phyloP scores from a whole-genome alignment of 2,113 vertebrate species.

The Syrmaticus mikado region DNA sequence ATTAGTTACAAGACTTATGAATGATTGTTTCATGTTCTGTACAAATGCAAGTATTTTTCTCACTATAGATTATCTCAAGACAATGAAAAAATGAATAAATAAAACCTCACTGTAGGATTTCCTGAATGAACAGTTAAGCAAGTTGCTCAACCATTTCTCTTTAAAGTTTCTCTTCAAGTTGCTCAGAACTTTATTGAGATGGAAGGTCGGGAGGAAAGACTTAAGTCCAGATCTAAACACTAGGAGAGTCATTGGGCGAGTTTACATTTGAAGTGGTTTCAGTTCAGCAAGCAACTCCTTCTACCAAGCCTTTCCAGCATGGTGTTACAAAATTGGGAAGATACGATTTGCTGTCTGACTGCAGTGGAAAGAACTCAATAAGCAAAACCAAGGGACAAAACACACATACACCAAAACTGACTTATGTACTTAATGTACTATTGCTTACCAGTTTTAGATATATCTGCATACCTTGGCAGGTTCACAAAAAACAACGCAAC shows the following conservation, averaged over 20 bases:
- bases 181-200: background rate
- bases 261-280: background rate
- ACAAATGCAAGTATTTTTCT: background rate
- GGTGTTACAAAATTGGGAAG: background rate
- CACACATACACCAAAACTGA: background rate
- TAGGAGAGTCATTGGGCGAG: background rate
- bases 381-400: background rate
- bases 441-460: background rate
- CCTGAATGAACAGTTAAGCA: background rate
- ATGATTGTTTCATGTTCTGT: background rate
- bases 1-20: background rate
- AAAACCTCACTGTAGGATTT: background rate
- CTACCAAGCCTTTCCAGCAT: background rate
- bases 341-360: background rate
- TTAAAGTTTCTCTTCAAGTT: background rate
- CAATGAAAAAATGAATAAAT: background rate
- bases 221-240: background rate
- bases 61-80: background rate
- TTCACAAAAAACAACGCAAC: background rate
- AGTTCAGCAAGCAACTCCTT: background rate
- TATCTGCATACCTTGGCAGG: background rate
- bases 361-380: background rate
- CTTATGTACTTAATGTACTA: fast-evolving
- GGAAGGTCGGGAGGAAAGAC: background rate
- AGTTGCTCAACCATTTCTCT: background rate